Percentiles rank a stretch among this genome's conserved stretches.
These are phyloP conservation scores for Zalophus californianus DNA, from an alignment of 2,797 vertebrate species.

Conservation along the genomic window DNA sequence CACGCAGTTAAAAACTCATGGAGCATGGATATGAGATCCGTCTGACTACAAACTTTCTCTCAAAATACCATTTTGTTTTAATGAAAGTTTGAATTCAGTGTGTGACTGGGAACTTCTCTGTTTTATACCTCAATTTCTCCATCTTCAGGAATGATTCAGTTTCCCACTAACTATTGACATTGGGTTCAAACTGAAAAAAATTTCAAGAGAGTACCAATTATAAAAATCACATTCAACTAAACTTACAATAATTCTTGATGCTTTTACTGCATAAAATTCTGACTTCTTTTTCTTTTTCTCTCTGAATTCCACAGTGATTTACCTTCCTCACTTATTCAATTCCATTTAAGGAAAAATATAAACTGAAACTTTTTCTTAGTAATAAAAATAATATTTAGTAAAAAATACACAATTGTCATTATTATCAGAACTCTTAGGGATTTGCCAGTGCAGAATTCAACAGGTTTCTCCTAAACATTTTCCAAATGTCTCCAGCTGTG, in stretches of 20 bases:
- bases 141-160: not conserved
- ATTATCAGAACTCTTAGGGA: not conserved
- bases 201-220: not conserved
- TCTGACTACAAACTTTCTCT: not conserved
- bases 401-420: slow-evolving; percentile 46
- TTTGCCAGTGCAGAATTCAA: not conserved
- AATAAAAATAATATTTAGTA: slow-evolving; percentile 44
- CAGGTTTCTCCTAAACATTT: not conserved
- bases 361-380: not conserved
- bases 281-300: slow-evolving; percentile 34
- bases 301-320: slow-evolving; percentile 36
- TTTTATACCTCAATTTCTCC: not conserved
- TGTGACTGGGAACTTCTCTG: not conserved
- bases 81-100: not conserved
- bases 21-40: not conserved
- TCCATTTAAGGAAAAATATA: slow-evolving; percentile 40
- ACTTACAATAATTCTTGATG: not conserved
- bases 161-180: not conserved
- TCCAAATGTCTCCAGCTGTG: not conserved
- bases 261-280: not conserved
- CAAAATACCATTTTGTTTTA: slow-evolving; percentile 13
- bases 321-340: not conserved
- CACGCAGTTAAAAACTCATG: not conserved
- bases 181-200: not conserved
- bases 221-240: not conserved